Evolutionary conservation across 2,888 invertebrate genomes (phyloP), one percentile per base, ranked within the genome.

Genomic region (Pyrochroa serraticornis): DNA sequence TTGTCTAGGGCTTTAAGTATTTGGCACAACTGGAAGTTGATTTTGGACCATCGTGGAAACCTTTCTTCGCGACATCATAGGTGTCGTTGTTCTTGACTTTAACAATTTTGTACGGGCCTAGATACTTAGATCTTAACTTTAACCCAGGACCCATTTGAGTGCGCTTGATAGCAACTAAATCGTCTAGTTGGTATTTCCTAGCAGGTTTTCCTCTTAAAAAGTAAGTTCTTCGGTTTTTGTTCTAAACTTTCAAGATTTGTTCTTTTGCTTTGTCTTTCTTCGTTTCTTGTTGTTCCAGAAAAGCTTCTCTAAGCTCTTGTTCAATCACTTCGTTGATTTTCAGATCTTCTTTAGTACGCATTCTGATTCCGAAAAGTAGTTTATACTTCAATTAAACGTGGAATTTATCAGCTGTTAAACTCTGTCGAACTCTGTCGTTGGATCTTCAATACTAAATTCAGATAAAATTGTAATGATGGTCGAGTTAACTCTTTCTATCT

Each of bases 401-500:
- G 60, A 59, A 46, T 70, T 70, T 7, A 69, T 8, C 1, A 42
- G 49, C 46, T 48, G 7, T 55, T 63, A 60, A 34, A 61, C 42
- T 33, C 14, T 42, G 8, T 36, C 33, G 3, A 61, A 73, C 72
- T 73, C 76, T 10, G 70, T 62, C 1, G 54, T 54, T 0, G 73
- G 72, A n/a, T 74, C 65, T 8, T 68, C 69, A 1, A 70, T 50
- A 7, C 71, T 65, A 5, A 79, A 36, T 50, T 78, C 77, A 1
- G 75, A 66, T 7, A 77, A 34, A 9, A 75, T 55, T 0, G 74
- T 65, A 39, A 75, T 71, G 1, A 77, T 63, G 1, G 66, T 66
- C 8, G 66, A 53, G 48, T 74, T 66, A 1, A 74, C 58, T 10
- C 74, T 54, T 41, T 76, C 73, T 0, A 72, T 72, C 52, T 77